Percentiles rank a stretch among this genome's conserved stretches.
These are phyloP conservation scores for Andrena flavipes DNA, from an alignment of 2,888 invertebrate species.

Conservation along the genomic window DNA sequence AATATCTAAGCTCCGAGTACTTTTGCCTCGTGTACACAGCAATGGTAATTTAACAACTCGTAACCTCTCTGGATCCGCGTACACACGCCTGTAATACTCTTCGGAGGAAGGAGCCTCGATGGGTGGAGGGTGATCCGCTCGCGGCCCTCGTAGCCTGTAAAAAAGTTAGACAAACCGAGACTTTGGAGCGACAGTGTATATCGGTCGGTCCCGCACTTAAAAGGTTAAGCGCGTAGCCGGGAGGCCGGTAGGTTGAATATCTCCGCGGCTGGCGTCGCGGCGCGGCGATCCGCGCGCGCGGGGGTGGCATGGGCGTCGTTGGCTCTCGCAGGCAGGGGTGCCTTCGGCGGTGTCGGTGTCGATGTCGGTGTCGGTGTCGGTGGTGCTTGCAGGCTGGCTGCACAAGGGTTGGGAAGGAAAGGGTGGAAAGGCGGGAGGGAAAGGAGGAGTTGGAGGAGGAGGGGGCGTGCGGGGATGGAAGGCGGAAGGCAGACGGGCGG, in stretches of 20 bases:
- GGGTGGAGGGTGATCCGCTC: too few relatives aligned
- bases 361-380: constrained; percentile 35
- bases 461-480: constrained; percentile 67
- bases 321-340: constrained; percentile 40
- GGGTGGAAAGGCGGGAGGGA: neutral
- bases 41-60: too few relatives aligned
- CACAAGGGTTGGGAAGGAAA: constrained; percentile 35
- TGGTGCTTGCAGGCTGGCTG: constrained; percentile 48
- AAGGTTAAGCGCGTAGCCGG: constrained; percentile 66
- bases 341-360: constrained; percentile 37
- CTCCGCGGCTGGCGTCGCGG: constrained; percentile 39
- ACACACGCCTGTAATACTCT: too few relatives aligned
- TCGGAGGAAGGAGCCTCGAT: too few relatives aligned
- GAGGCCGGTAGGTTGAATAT: constrained; percentile 66
- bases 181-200: neutral
- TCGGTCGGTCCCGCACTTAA: constrained; percentile 59
- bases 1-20: too few relatives aligned
- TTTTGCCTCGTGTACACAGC: too few relatives aligned
- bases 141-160: neutral
- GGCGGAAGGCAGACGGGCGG: constrained; percentile 84
- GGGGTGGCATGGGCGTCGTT: constrained; percentile 44
- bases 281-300: constrained; percentile 1
- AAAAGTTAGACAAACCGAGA: neutral
- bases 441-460: constrained; percentile 21
- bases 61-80: too few relatives aligned